Conservation (phyloP, 2,113 vertebrate genomes). For the Cyanoliseus patagonus region DNA sequence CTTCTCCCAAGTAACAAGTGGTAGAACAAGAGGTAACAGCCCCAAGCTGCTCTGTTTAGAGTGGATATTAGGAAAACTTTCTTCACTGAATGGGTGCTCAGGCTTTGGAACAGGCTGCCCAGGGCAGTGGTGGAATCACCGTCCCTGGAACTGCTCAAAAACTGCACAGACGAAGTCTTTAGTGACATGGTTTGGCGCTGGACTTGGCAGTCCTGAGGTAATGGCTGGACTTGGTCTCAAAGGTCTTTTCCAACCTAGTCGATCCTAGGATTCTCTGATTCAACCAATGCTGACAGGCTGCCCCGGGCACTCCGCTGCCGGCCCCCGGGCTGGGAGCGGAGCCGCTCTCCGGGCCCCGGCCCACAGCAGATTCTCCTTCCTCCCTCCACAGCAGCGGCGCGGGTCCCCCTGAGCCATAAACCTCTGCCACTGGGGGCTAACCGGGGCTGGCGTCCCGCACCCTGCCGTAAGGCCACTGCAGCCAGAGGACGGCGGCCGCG, state of each 20-base stretch:
- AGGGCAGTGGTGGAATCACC: background rate
- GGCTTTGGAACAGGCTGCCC: background rate
- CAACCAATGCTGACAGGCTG: background rate
- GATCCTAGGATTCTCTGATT: background rate
- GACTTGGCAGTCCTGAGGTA: background rate
- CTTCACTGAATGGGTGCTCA: background rate
- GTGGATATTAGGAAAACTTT: background rate
- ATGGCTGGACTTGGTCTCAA: background rate
- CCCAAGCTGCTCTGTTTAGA: background rate
- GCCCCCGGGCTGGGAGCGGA: background rate
- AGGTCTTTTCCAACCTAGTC: background rate
- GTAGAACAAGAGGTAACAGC: background rate
- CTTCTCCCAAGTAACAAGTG: background rate
- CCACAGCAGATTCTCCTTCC: background rate
- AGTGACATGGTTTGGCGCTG: background rate
- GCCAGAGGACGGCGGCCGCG: no score
- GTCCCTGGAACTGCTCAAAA: background rate
- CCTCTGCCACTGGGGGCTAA: background rate
- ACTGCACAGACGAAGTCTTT: background rate
- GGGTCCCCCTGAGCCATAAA: background rate
- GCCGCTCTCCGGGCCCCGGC: background rate
- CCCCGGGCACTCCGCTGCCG: no score
- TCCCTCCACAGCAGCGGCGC: rapidly evolving
- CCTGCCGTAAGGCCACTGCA: background rate
- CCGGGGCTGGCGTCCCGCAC: background rate